A percentile compares a stretch with the other conserved stretches of the same genome.
Evolutionary conservation across 2,888 invertebrate genomes (phyloP).

Genomic region (Tiphia femorata): DNA sequence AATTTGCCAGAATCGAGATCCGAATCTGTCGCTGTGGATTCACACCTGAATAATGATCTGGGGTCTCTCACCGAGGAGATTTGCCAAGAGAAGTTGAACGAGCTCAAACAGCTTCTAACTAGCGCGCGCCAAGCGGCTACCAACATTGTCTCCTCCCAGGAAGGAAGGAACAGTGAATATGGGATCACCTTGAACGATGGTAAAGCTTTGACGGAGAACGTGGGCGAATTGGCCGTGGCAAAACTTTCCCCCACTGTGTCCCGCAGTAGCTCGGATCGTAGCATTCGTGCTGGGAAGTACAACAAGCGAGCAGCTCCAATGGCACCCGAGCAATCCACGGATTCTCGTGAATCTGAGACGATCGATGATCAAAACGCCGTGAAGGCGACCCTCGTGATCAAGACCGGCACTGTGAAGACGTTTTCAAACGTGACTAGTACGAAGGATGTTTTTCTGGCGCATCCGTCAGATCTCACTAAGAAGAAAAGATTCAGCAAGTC

Average conservation of each 20-base stretch:
- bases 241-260: conserved; percentile 30
- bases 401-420: conserved; percentile 67
- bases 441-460: conserved; percentile 52
- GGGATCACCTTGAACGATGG: neutral
- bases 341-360: conserved; percentile 23
- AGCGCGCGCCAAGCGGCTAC: conserved; percentile 55
- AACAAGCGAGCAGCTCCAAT: conserved; percentile 71
- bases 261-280: conserved; percentile 50
- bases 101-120: conserved; percentile 53
- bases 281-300: conserved; percentile 70
- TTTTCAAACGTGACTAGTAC: conserved; percentile 48
- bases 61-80: conserved; percentile 52
- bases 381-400: conserved; percentile 70
- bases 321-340: conserved; percentile 61
- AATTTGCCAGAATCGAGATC: too few species aligned
- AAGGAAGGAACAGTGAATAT: conserved; percentile 2
- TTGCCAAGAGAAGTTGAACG: conserved; percentile 55
- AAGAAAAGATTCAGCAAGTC: conserved; percentile 42
- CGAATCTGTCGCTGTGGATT: too few species aligned
- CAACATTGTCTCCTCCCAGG: conserved; percentile 52
- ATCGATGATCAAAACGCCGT: conserved; percentile 58
- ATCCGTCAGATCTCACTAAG: conserved; percentile 35
- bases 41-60: too few species aligned
- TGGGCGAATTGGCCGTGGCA: neutral
- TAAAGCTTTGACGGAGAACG: conserved; percentile 4